Conservation (phyloP, 2,113 vertebrate species). For the Astatoreochromis straeleni region DNA sequence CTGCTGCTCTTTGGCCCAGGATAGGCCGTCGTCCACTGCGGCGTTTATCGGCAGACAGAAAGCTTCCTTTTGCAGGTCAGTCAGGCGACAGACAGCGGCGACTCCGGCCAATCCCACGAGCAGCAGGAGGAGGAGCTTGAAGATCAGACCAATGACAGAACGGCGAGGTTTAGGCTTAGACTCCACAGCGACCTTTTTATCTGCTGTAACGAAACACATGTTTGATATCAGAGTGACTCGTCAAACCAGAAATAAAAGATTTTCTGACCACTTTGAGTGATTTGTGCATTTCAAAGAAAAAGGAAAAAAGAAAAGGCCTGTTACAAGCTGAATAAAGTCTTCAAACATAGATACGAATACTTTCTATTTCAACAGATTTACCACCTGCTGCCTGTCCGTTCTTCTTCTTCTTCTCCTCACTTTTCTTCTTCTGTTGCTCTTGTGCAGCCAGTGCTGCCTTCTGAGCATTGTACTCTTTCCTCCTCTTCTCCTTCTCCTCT, state of each 20-base stretch:
- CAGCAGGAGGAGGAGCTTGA: constrained; percentile 72
- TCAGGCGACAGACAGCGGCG: constrained; percentile 75
- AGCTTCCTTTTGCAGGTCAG: constrained; percentile 75
- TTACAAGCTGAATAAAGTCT: neutral
- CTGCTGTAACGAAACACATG: constrained; percentile 10
- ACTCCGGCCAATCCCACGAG: constrained; percentile 66
- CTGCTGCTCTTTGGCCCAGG: constrained; percentile 78
- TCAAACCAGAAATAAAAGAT: neutral
- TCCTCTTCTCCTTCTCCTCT: constrained; percentile 89
- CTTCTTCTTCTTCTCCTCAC: constrained; percentile 80
- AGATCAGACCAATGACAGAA: constrained; percentile 60
- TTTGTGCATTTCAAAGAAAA: neutral
- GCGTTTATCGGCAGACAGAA: constrained; percentile 76
- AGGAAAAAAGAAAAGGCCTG: neutral
- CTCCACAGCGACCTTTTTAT: constrained; percentile 37
- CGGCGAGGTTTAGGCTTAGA: constrained; percentile 28
- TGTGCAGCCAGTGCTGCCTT: constrained; percentile 68
- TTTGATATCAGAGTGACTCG: neutral
- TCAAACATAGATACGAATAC: neutral
- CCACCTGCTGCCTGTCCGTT: constrained; percentile 76
- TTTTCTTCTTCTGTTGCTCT: constrained; percentile 80
- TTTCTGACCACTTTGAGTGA: neutral
- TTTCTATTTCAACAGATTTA: neutral
- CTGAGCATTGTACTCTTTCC: constrained; percentile 87
- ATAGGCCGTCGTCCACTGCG: constrained; percentile 74